Evolutionary conservation across 2,113 vertebrate species (phyloP).

Genomic region (Struthio camelus): DNA sequence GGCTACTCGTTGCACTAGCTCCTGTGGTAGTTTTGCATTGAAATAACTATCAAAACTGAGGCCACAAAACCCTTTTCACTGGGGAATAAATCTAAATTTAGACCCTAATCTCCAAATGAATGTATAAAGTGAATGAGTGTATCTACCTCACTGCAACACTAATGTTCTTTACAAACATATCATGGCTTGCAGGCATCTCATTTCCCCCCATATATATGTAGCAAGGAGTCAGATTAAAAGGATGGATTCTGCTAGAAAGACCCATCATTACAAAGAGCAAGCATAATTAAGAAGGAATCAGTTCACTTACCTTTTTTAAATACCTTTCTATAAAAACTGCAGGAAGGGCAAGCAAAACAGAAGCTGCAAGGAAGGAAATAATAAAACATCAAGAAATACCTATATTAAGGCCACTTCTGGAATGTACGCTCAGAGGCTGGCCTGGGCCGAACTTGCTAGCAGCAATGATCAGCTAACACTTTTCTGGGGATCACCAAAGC

Average conservation of each 20-base stretch:
- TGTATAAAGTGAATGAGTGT: background rate
- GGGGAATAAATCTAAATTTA: slow-evolving; percentile 33
- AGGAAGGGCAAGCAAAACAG: background rate
- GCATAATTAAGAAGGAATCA: background rate
- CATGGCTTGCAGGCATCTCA: slow-evolving; percentile 1
- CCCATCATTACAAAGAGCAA: background rate
- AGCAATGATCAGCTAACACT: background rate
- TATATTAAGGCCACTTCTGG: background rate
- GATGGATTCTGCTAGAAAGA: background rate
- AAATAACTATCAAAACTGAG: background rate
- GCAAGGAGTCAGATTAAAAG: background rate
- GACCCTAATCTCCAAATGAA: slow-evolving; percentile 13
- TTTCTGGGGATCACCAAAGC: background rate
- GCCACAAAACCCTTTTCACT: background rate
- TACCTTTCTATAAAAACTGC: background rate
- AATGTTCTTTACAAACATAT: slow-evolving; percentile 30
- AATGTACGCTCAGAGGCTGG: background rate
- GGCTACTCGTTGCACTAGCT: background rate
- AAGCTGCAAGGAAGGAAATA: background rate
- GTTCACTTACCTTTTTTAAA: background rate
- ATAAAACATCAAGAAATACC: background rate
- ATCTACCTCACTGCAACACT: slow-evolving; percentile 21
- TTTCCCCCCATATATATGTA: background rate
- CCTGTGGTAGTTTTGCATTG: background rate
- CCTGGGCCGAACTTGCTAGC: background rate